phyloP scores from a whole-genome alignment of 2,113 vertebrate genomes.

The Drymodes brunneopygia region DNA sequence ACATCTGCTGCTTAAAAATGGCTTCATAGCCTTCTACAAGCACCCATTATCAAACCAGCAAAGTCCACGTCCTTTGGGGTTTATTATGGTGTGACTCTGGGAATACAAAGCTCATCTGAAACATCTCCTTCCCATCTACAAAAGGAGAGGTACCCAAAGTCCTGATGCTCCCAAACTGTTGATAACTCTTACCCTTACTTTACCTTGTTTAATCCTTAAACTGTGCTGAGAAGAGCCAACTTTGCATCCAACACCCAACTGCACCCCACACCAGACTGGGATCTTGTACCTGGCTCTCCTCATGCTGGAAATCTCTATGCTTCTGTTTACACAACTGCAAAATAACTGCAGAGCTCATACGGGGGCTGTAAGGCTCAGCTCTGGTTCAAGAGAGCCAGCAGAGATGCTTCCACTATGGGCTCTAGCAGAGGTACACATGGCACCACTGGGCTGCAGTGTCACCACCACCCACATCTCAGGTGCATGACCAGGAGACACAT shows the following conservation, averaged over 20 bases:
- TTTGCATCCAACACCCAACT: background rate
- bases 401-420: rapidly evolving
- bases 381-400: background rate
- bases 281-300: background rate
- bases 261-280: background rate
- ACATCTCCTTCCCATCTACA: background rate
- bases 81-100: background rate
- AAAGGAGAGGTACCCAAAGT: background rate
- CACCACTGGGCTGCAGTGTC: background rate
- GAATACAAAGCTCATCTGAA: background rate
- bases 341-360: background rate
- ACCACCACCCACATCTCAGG: background rate
- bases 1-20: background rate
- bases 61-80: background rate
- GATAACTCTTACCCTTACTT: background rate
- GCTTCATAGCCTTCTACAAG: background rate
- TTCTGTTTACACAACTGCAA: background rate
- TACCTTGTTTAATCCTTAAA: background rate
- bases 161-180: rapidly evolving
- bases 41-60: rapidly evolving
- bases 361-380: background rate
- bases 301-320: rapidly evolving
- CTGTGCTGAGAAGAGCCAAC: background rate
- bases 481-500: rapidly evolving
- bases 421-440: background rate